Base-by-base conservation (phyloP, 2,888 invertebrate species). In the Molanna angustata region DNA sequence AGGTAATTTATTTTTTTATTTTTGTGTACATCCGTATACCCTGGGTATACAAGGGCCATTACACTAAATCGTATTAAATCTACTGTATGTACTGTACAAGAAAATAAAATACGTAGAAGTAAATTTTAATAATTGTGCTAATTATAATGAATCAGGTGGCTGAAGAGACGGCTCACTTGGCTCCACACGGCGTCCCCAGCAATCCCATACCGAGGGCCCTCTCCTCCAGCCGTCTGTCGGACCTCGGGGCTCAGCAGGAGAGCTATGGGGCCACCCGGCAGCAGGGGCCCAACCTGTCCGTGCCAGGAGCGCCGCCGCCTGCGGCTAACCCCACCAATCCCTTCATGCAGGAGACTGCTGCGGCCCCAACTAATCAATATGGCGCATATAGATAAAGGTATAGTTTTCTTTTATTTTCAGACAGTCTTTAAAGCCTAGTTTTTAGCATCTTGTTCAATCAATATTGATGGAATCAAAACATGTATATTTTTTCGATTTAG, bases 131-230 rank as follows among this genome's bases (percentile, higher is more conserved):
- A 17, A 17, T 16, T 17, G 3, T 37, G 11, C 27, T 7, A 7
- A 27, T 27, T 27, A 27, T 11, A n/a, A 6, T 27, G 11, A 27
- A 6, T 4, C 11, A 73, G 73, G 73, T 73, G 49, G 73, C 73
- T 33, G 73, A 73, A 58, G 93, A 90, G 67, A 89, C 90, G 27
- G 84, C 86, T 1, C 93, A 93, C 73, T 76, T 94, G 65, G 94
- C 94, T 51, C 94, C 94, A n/a, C 94, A 94, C 68, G 94, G 94
- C 43, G 94, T 94, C 45, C 94, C 94, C 41, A 90, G 91, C 67
- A 92, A 91, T 76, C 93, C 94, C 16, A 85, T 92, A 65, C 92
- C 92, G 1, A 81, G 92, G 58, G 92, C 90, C 45, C 76, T 92
- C 18, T 90, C 90, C 61, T 90, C 90, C 65, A 84, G 84, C 60